Base-by-base conservation (phyloP, 2,113 vertebrate species). In the Cephalopterus ornatus region DNA sequence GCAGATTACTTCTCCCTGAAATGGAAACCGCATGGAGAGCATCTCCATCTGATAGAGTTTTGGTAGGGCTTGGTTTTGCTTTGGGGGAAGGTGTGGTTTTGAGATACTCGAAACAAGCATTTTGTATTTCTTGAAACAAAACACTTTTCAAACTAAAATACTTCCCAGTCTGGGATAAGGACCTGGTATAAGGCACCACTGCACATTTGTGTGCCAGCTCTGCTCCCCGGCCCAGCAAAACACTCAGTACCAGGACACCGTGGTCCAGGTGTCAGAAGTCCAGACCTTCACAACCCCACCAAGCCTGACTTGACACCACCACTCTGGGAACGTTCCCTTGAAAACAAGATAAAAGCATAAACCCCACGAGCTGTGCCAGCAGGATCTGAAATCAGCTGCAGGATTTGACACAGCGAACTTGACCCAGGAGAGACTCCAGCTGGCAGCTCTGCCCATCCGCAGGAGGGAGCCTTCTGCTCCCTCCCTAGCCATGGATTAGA, bases 371-470 rank as follows among this genome's bases (percentile, higher is more conserved):
- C n/a, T 65, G 66, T 6, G 63, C 37, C 32, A 50, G 73, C 32
- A 65, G 2, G 2, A 23, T 50, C 20, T 67, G 75, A 26, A 16
- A 85, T 22, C 9, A 47, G 39, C n/a, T 0, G 0, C 5, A 4
- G 61, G 49, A 65, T 82, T 15, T 68, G 28, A 23, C 41, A 39
- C 33, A 35, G 67, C 71, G 47, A 67, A 90, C 49, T 71, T 46
- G 85, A 88, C 74, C 70, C 4, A 3, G 74, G 52, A 95, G 78
- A 89, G 56, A 93, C 81, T 81, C 81, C 78, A 85, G 49, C 73
- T 50, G 67, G 79, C 91, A 95, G 83, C 72, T 88, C 62, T 75
- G 77, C 94, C 88, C 85, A 75, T n/a, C 30, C 28, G 73, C 82
- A 93, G 74, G 41, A 93, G 15, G 4, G 19, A 83, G 46, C 17